A percentile compares a stretch with the other conserved stretches of the same genome.
phyloP scores from a whole-genome alignment of 2,113 vertebrate genomes.

The Nycticorax nycticorax region DNA sequence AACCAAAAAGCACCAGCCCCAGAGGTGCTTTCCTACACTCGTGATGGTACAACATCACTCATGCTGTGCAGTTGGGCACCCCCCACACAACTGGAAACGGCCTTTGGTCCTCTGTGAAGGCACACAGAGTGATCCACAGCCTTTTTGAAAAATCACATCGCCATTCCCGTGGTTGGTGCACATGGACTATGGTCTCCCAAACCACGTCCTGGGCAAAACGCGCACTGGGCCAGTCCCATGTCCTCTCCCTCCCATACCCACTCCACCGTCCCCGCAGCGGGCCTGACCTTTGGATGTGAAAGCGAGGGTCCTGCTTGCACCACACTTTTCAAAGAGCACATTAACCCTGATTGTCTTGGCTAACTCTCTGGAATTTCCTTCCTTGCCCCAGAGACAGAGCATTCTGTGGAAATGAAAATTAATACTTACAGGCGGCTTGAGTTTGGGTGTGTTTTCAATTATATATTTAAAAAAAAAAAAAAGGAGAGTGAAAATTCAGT shows the following conservation, averaged over 20 bases:
- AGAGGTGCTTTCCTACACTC: neutral
- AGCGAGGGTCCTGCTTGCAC: slow-evolving; percentile 1
- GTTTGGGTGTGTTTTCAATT: slow-evolving; percentile 70
- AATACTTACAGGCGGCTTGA: slow-evolving; percentile 57
- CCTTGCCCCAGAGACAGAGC: slow-evolving; percentile 63
- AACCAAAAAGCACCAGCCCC: neutral
- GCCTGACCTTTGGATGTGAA: slow-evolving; percentile 31
- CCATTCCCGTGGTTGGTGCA: neutral
- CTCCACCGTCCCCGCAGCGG: neutral
- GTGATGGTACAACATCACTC: neutral
- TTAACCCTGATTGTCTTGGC: slow-evolving; percentile 71
- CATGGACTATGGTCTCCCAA: neutral
- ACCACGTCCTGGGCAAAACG: neutral
- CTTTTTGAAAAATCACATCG: neutral
- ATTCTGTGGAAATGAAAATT: slow-evolving; percentile 71
- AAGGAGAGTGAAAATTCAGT: slow-evolving; percentile 35
- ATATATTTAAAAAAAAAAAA: neutral
- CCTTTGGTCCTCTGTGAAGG: neutral
- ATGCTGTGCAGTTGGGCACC: neutral
- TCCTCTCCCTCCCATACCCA: neutral
- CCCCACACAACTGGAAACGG: fast-evolving
- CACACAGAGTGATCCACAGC: neutral
- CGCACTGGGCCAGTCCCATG: neutral
- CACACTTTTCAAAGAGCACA: slow-evolving; percentile 54
- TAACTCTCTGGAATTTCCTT: slow-evolving; percentile 72